Evolutionary conservation across 2,113 vertebrate species (phyloP).

Genomic region (Erythrocebus patas): DNA sequence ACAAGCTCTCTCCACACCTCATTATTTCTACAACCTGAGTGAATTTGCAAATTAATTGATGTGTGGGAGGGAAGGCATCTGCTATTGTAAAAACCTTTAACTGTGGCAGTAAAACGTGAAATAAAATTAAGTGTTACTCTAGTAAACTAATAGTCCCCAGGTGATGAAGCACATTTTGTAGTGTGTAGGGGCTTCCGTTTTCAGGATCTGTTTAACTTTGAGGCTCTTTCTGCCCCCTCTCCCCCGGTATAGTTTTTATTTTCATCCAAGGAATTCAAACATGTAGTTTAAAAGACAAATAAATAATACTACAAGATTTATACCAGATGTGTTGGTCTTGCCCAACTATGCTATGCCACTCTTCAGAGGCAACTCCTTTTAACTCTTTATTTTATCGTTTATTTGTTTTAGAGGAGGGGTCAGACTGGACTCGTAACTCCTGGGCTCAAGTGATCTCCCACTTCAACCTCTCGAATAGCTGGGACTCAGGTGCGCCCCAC

Average conservation of each 20-base stretch:
- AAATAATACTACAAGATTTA: background rate
- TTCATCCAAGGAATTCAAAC: background rate
- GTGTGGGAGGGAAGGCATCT: constrained; percentile 87
- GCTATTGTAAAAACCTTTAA: constrained; percentile 83
- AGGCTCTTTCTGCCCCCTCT: no score
- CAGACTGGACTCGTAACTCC: background rate
- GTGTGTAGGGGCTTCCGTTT: background rate
- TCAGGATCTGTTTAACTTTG: background rate
- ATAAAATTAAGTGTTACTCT: constrained; percentile 74
- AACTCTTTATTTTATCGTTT: background rate
- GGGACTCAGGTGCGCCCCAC: background rate
- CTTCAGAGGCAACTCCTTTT: background rate
- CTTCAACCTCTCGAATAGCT: background rate
- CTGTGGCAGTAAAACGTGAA: constrained; percentile 75
- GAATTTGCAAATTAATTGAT: constrained; percentile 87
- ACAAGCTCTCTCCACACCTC: constrained; percentile 77
- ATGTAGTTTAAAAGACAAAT: background rate
- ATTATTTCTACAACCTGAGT: constrained; percentile 86
- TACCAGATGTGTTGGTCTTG: background rate
- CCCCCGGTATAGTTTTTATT: background rate
- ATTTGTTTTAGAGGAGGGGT: background rate
- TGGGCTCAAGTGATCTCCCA: background rate
- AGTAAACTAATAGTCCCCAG: constrained; percentile 73
- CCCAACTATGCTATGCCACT: background rate
- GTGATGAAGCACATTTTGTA: constrained; percentile 25